Conservation (phyloP, 2,113 vertebrate genomes). For the Hippocampus comes region DNA sequence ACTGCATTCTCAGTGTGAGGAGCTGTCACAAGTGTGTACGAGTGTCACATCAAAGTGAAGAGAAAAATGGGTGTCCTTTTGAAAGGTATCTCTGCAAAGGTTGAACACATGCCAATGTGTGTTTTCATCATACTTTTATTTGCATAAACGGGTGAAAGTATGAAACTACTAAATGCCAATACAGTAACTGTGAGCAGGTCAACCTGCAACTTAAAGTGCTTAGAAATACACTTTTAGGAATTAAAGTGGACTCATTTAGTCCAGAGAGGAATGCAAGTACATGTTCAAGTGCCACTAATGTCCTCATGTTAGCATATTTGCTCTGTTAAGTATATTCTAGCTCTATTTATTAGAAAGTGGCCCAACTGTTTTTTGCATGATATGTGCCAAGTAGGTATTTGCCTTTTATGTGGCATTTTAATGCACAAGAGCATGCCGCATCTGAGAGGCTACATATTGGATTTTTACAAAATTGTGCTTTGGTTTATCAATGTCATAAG, state of each 20-base stretch:
- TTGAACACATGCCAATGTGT: background rate
- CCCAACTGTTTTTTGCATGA: background rate
- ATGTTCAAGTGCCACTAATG: background rate
- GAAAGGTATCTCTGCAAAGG: background rate
- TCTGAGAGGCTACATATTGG: background rate
- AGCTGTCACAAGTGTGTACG: background rate
- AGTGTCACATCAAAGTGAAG: background rate
- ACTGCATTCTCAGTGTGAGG: background rate
- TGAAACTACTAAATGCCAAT: background rate
- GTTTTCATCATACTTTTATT: background rate
- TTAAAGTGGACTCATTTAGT: background rate
- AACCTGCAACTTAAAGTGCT: background rate
- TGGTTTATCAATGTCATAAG: background rate
- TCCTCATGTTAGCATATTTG: background rate
- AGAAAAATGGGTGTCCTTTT: background rate
- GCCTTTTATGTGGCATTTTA: background rate
- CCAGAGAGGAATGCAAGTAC: background rate
- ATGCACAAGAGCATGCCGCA: background rate
- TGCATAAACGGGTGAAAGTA: background rate
- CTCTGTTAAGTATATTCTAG: background rate
- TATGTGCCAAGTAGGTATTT: background rate
- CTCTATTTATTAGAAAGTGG: background rate
- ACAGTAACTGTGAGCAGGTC: no score
- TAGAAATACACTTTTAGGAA: background rate
- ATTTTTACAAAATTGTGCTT: background rate